These are phyloP conservation scores for Tetragonula clypearis DNA, from an alignment of 1,140 invertebrate species.

Conservation along the genomic window DNA sequence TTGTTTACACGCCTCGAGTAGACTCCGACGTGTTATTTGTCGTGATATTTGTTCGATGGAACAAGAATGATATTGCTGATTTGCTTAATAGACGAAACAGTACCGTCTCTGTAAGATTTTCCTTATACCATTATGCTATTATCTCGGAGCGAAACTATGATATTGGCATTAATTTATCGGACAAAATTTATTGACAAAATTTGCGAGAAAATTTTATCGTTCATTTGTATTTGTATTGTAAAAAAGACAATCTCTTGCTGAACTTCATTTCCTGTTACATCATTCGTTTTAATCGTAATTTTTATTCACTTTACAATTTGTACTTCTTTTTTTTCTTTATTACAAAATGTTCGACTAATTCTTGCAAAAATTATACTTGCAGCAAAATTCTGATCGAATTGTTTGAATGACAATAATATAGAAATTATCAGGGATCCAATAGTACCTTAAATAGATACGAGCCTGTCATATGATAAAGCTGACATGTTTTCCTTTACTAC, in stretches of 20 bases:
- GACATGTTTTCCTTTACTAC: conserved; percentile 28
- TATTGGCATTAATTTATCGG: neutral
- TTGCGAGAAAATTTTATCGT: neutral
- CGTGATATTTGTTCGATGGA: neutral
- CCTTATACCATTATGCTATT: neutral
- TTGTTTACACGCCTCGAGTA: neutral
- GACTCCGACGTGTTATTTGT: neutral
- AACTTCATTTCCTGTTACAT: neutral
- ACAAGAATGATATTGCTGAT: conserved; percentile 14
- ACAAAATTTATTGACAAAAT: neutral
- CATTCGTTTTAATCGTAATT: neutral
- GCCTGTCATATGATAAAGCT: conserved; percentile 20
- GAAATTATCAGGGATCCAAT: neutral
- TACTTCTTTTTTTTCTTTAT: neutral
- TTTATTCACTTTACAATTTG: neutral
- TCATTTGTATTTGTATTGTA: neutral
- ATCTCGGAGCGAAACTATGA: no score
- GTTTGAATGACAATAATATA: neutral
- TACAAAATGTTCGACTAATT: neutral
- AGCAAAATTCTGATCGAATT: neutral
- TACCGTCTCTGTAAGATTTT: neutral
- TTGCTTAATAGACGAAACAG: conserved; percentile 20
- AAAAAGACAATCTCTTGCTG: neutral
- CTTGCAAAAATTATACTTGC: neutral
- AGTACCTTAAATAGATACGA: conserved; percentile 17